Evolutionary conservation across 2,113 vertebrate genomes (phyloP).

Genomic region (Dromaius novaehollandiae): DNA sequence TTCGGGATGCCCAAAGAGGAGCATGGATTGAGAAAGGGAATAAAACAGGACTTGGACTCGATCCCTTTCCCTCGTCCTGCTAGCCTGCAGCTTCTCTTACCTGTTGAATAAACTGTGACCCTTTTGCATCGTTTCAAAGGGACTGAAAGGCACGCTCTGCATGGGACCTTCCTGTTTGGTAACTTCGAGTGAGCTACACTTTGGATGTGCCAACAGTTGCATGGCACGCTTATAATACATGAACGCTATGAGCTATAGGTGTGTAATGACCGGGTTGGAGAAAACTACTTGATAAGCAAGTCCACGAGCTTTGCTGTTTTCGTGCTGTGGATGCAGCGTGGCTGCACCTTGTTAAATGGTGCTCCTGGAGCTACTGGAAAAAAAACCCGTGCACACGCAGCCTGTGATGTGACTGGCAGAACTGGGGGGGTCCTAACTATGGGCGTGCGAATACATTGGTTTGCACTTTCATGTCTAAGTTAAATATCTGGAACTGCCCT

Average conservation of each 20-base stretch:
- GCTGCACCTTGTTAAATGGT: background rate
- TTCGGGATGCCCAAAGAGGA: background rate
- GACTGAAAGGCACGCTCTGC: accelerated
- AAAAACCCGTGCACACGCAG: background rate
- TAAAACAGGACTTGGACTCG: background rate
- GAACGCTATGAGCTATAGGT: background rate
- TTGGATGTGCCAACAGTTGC: background rate
- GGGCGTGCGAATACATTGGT: background rate
- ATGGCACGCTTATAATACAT: background rate
- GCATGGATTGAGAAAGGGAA: background rate
- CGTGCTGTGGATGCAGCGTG: background rate
- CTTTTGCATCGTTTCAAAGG: background rate
- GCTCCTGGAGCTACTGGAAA: background rate
- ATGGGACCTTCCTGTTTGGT: background rate
- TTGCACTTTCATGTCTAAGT: constrained; percentile 18
- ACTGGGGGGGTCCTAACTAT: background rate
- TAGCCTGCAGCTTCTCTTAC: background rate
- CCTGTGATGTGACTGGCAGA: background rate
- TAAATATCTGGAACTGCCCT: background rate
- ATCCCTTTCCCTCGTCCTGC: background rate
- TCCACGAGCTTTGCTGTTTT: background rate
- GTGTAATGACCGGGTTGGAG: too few relatives aligned
- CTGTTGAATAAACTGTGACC: background rate
- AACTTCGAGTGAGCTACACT: accelerated
- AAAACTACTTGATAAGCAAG: background rate